Percentiles rank a stretch among this genome's conserved stretches.
phyloP scores from a whole-genome alignment of 2,113 vertebrate genomes.

The Arizona elegans region DNA sequence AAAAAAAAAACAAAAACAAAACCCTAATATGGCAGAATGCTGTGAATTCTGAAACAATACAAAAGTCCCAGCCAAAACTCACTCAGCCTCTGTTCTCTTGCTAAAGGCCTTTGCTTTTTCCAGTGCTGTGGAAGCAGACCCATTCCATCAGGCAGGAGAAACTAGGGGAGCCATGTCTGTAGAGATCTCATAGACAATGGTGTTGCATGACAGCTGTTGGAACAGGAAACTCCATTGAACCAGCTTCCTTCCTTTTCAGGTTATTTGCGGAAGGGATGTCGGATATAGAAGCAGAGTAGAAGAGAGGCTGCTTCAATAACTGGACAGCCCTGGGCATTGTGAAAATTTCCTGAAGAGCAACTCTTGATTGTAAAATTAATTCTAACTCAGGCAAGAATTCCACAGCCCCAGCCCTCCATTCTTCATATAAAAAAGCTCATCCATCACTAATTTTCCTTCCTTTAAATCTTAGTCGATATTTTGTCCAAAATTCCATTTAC shows the following conservation, averaged over 20 bases:
- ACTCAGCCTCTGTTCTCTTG: background rate
- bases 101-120: background rate
- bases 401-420: background rate
- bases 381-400: background rate
- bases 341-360: background rate
- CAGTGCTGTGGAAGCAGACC: background rate
- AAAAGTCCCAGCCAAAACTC: background rate
- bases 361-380: background rate
- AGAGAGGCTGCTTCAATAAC: background rate
- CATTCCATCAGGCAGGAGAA: background rate
- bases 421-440: background rate
- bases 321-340: background rate
- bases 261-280: constrained; percentile 14
- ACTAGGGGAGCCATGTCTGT: background rate
- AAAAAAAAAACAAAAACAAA: background rate
- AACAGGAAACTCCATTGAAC: constrained; percentile 9
- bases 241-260: constrained; percentile 9
- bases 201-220: background rate
- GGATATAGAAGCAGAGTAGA: background rate
- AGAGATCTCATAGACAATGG: background rate
- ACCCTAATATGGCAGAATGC: background rate
- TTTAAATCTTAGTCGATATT: background rate
- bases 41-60: background rate
- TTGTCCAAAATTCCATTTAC: background rate
- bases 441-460: background rate